These are phyloP conservation scores for Ichneumoninae sp. DNA, from an alignment of 2,888 invertebrate genomes.

Conservation along the genomic window DNA sequence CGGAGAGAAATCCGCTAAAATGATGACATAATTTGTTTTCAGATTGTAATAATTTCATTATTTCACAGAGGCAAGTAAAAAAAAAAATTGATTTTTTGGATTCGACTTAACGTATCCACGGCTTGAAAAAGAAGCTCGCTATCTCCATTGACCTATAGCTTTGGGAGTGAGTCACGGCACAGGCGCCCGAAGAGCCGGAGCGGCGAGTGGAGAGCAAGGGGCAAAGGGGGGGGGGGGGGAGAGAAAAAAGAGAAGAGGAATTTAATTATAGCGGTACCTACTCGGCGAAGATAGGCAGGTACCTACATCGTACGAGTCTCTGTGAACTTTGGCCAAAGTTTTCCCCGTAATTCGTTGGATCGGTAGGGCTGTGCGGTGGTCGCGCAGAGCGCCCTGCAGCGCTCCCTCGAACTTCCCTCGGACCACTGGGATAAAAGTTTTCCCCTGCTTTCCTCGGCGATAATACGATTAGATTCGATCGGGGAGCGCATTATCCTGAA, in stretches of 20 bases:
- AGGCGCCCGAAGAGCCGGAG: slow-evolving; percentile 1
- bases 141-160: slow-evolving; percentile 1
- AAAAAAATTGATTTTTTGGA: no score
- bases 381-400: slow-evolving; percentile 40
- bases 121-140: slow-evolving; percentile 23
- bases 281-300: slow-evolving; percentile 58
- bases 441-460: slow-evolving; percentile 40
- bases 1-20: no score
- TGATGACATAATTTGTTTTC: no score
- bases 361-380: slow-evolving; percentile 37
- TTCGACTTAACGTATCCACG: no score
- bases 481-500: slow-evolving; percentile 44
- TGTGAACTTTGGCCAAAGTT: slow-evolving; percentile 62
- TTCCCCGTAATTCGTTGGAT: slow-evolving; percentile 65
- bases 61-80: no score
- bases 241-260: slow-evolving; percentile 52
- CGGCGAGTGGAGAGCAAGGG: slow-evolving; percentile 8
- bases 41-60: no score
- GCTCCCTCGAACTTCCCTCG: slow-evolving; percentile 43
- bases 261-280: slow-evolving; percentile 64
- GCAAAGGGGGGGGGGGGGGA: slow-evolving; percentile 19
- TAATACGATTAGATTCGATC: slow-evolving; percentile 65
- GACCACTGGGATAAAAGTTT: slow-evolving; percentile 51
- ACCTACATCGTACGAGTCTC: slow-evolving; percentile 59
- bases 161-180: slow-evolving; percentile 73